Conservation (phyloP, 2,113 vertebrate genomes). For the Lamprotornis superbus region DNA sequence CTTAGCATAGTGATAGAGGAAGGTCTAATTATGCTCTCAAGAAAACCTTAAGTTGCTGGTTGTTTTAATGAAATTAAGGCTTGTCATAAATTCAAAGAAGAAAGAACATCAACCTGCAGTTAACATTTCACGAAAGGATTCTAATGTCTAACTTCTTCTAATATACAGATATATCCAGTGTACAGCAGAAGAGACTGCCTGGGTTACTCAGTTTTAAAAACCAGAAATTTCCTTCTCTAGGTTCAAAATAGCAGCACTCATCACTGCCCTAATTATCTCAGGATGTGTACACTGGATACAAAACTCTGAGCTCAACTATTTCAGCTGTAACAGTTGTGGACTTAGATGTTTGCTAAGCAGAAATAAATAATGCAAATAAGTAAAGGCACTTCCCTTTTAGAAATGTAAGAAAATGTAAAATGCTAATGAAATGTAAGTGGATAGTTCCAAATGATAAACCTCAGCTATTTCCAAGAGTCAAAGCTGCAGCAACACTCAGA, state of each 20-base stretch:
- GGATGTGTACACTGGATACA: neutral
- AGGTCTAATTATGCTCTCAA: neutral
- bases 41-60: neutral
- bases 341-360: neutral
- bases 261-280: neutral
- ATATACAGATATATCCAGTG: neutral
- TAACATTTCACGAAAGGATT: neutral
- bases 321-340: neutral
- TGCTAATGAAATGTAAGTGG: neutral
- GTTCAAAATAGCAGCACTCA: neutral
- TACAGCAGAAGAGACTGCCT: neutral
- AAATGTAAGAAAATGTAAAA: neutral
- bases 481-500: neutral
- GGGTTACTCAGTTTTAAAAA: neutral
- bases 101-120: neutral
- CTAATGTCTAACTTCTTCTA: neutral
- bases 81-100: neutral
- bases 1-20: neutral
- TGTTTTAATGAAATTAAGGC: neutral
- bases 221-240: neutral
- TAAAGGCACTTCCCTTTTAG: neutral
- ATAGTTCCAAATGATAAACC: neutral
- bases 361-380: neutral
- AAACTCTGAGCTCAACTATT: neutral
- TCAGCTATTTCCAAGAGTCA: neutral